Conservation (phyloP, 2,113 vertebrate genomes). For the Percina caprodes region DNA sequence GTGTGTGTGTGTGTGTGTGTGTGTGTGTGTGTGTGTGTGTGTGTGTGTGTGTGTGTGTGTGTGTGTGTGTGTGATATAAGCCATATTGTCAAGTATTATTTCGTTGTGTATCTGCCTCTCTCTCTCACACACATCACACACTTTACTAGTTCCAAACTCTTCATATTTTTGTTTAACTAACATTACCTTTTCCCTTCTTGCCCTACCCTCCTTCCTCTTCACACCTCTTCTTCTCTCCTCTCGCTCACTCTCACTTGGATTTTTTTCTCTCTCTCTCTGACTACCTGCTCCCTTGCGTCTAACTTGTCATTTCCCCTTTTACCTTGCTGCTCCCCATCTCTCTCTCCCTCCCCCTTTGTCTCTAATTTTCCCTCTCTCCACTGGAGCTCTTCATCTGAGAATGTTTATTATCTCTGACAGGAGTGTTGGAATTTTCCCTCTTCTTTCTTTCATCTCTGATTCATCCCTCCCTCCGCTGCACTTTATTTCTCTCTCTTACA, state of each 20-base stretch:
- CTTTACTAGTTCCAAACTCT: background rate
- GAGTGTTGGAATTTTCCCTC: constrained; percentile 62
- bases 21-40: too few species aligned
- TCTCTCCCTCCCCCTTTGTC: background rate
- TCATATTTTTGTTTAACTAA: background rate
- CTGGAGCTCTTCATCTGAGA: constrained; percentile 57
- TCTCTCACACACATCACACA: background rate
- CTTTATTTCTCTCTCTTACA: constrained; percentile 19
- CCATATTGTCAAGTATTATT: too few species aligned
- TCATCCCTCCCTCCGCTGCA: constrained; percentile 40
- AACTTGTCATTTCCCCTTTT: constrained; percentile 32
- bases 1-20: background rate
- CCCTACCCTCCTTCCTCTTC: background rate
- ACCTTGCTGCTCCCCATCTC: constrained; percentile 24
- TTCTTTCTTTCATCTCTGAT: constrained; percentile 67
- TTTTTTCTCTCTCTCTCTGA: background rate
- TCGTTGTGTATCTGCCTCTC: background rate
- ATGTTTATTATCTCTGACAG: constrained; percentile 72
- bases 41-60: too few species aligned
- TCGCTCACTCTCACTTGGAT: background rate
- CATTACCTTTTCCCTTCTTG: background rate
- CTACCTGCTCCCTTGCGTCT: background rate
- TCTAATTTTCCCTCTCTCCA: constrained; percentile 41
- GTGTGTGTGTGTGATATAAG: too few species aligned
- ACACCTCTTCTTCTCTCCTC: background rate